Base-by-base conservation (phyloP, 2,113 vertebrate species). In the Heloderma charlesbogerti region DNA sequence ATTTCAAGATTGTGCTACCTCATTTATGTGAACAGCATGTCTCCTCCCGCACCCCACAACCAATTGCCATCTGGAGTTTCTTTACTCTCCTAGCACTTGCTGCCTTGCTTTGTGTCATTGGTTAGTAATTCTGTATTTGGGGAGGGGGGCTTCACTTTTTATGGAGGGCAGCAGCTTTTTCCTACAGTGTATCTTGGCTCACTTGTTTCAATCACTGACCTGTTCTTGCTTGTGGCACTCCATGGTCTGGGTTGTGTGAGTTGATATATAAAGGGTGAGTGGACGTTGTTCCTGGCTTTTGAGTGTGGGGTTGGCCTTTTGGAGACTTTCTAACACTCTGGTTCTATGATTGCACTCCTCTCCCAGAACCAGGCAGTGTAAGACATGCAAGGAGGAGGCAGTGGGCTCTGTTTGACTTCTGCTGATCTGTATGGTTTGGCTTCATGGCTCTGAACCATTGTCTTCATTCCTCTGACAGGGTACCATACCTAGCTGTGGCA, bases 401-500 rank as follows among this genome's bases (percentile, higher is more conserved):
- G 8, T 27, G 16, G 13, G 16, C 34, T 69, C 31, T 54, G 51
- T 84, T 75, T 37, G 16, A 22, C 29, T 45, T 20, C 57, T 71
- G 29, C 29, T 84, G 48, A 25, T 13, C 22, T 34, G 0, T 8
- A 20, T 25, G 3, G 0, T 5, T 34, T 48, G 5, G 22, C 34
- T 87, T 89, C 3, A 3, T 9, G 3, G 22, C 37, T 90, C 37
- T 87, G 43, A 91, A 71, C n/a, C 10, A 31, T 89, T 48, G 25
- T 88, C 8, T 20, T 83, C 7, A 27, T 48, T 89, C 48, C 86
- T 75, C 25, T 45, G 3, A 72, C 94, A 99, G 98, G 94, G 98
- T 99, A 57, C 98, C 98, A 29, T 99, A 99, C 91, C 94, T 99
- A 93, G 98, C 98, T 1, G 98, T 99, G 90, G 98, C 98, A 81